Percentiles rank a stretch among this genome's conserved stretches.
Conservation (phyloP, 2,113 vertebrate species). For the Pterophyllum scalare region DNA sequence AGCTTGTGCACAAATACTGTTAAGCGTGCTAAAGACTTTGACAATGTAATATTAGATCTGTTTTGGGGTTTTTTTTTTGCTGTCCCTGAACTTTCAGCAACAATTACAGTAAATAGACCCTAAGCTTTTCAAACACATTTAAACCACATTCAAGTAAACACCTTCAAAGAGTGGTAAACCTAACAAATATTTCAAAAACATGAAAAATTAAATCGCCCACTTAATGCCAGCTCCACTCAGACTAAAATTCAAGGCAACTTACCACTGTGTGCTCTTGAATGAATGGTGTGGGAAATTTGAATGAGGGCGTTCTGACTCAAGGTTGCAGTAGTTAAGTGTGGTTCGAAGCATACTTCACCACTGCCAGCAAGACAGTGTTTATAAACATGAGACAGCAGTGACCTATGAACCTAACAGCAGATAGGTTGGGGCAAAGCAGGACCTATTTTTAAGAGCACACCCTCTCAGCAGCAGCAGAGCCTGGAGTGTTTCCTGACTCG, state of each 20-base stretch:
- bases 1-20: neutral
- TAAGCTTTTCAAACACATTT: neutral
- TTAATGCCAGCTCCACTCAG: neutral
- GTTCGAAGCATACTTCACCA: constrained; percentile 59
- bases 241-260: constrained; percentile 51
- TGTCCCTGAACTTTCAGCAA: neutral
- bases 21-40: neutral
- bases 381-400: constrained; percentile 77
- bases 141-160: neutral
- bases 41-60: neutral
- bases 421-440: constrained; percentile 58
- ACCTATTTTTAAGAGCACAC: constrained; percentile 65
- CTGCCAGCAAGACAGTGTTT: constrained; percentile 67
- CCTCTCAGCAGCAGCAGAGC: constrained; percentile 46
- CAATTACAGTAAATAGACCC: neutral
- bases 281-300: constrained; percentile 44
- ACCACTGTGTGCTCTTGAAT: constrained; percentile 43
- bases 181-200: neutral
- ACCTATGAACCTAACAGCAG: constrained; percentile 81
- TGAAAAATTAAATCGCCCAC: neutral
- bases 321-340: constrained; percentile 47
- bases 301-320: constrained; percentile 24
- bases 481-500: constrained; percentile 62
- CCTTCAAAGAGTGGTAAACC: neutral
- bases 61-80: neutral